Conservation (phyloP, 1,140 invertebrate species). For the Orchestia grillus region DNA sequence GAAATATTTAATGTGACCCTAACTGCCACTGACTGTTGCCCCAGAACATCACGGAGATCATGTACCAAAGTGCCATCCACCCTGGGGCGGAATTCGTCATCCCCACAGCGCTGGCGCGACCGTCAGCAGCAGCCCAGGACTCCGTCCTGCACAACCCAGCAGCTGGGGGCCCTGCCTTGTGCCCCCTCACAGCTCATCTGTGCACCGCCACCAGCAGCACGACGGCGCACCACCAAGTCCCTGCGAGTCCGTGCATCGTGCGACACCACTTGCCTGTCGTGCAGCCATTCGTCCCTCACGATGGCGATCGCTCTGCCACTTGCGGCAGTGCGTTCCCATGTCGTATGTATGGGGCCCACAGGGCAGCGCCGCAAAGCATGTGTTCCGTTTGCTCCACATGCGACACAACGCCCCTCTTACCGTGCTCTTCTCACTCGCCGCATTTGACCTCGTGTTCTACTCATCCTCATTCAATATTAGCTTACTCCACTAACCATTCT, state of each 20-base stretch:
- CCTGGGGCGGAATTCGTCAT: not conserved
- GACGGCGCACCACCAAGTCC: not conserved
- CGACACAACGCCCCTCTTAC: slow-evolving; percentile 3
- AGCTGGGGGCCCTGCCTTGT: not conserved
- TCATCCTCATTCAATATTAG: not conserved
- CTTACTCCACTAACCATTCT: not conserved
- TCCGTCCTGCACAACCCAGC: not conserved
- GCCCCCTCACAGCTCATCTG: not conserved
- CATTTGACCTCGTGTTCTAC: not conserved
- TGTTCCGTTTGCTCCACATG: slow-evolving; percentile 10
- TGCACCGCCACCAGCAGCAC: slow-evolving; percentile 1
- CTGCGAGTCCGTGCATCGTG: not conserved
- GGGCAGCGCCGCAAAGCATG: not conserved
- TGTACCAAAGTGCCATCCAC: not conserved
- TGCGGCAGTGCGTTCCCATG: not conserved
- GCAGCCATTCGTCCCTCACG: not conserved
- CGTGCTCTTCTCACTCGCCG: not conserved
- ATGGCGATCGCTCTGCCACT: not conserved
- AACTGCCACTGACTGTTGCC: not conserved
- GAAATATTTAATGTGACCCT: no score
- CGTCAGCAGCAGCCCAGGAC: not conserved
- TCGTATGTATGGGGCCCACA: not conserved
- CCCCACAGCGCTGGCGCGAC: not conserved
- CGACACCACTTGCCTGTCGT: not conserved
- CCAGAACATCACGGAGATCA: slow-evolving; percentile 24